Percentiles rank a stretch among this genome's conserved stretches.
Evolutionary conservation across 92 coral and sea anemone genomes (phyloP).

Genomic region (Heliopora coerulea): DNA sequence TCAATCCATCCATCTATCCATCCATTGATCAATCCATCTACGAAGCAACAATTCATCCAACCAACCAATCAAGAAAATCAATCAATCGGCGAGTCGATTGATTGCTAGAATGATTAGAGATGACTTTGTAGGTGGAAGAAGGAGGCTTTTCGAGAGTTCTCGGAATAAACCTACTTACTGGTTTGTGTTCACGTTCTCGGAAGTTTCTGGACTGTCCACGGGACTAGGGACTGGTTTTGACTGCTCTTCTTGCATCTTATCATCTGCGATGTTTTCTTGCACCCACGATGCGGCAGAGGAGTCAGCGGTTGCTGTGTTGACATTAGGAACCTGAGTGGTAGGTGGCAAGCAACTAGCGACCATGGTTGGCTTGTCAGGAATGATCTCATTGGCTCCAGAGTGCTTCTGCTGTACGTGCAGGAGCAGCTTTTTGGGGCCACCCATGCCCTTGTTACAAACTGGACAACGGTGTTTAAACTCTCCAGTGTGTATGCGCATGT

Average conservation of each 20-base stretch:
- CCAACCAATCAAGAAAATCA: not conserved
- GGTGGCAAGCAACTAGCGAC: conserved; percentile 7
- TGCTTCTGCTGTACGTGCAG: conserved; percentile 65
- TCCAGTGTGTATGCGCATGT: conserved; percentile 89
- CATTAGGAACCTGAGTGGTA: conserved; percentile 16
- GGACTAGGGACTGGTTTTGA: conserved; percentile 5
- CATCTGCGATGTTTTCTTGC: conserved; percentile 25
- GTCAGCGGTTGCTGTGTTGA: conserved; percentile 26
- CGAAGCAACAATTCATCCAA: not conserved
- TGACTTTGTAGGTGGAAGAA: too few relatives aligned
- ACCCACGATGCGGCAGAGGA: conserved; percentile 41
- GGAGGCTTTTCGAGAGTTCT: not conserved
- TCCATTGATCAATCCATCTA: too few relatives aligned
- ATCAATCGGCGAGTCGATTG: too few relatives aligned
- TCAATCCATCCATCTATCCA: not conserved
- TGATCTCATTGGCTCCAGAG: conserved; percentile 34
- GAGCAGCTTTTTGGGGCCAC: conserved; percentile 87
- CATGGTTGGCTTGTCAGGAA: conserved; percentile 40
- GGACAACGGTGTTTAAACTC: conserved; percentile 79
- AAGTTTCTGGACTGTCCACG: conserved; percentile 11
- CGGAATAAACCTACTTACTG: conserved; percentile 7
- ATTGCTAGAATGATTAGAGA: too few relatives aligned
- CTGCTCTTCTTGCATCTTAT: not conserved
- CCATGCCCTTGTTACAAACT: conserved; percentile 83
- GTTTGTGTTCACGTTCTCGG: not conserved